Base-by-base conservation (phyloP, 2,888 invertebrate species). In the Himalopsyche tibetana region DNA sequence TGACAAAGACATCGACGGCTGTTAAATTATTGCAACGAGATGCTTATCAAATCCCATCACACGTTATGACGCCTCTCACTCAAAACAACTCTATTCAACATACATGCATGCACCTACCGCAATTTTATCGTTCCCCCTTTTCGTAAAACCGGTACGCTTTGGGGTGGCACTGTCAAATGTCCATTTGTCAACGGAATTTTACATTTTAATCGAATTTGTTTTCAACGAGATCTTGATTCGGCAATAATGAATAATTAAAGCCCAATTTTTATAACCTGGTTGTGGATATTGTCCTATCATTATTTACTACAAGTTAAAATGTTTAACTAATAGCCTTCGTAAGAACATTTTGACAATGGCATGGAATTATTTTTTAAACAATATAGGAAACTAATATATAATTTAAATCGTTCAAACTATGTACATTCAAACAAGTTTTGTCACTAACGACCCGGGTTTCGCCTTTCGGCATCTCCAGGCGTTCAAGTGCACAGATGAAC, bases 41-140 rank as follows among this genome's bases (percentile, higher is more conserved):
- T 93, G 93, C 92, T 93, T 93, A 93, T 93, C 93, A 92, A 93
- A 93, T 93, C 93, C 92, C 92, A 93, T 93, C 93, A 93, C 90
- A 92, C 93, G 93, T 92, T 92, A 93, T 93, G 93, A 93, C 93
- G 93, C 93, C 92, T 93, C 91, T 91, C 91, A 90, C 92, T 91
- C 91, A 91, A 92, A 92, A 92, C 92, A 92, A 92, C 92, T 92
- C 84, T 91, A 92, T 93, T 92, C 91, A 93, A 93, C 9, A 63
- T 28, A 19, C 63, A 63, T 28, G 19, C 63, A 63, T 63, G 19
- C 28, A 63, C 63, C 63, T 63, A 63, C 63, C 19, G 63, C 63
- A 63, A 19, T 63, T n/a, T 63, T 63, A 63, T 51, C 51, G 63
- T 63, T 28, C 19, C 63, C 63, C 63, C 63, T 28, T 11, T 45